Conservation (phyloP, 2,888 invertebrate genomes). For the Formica aserva region DNA sequence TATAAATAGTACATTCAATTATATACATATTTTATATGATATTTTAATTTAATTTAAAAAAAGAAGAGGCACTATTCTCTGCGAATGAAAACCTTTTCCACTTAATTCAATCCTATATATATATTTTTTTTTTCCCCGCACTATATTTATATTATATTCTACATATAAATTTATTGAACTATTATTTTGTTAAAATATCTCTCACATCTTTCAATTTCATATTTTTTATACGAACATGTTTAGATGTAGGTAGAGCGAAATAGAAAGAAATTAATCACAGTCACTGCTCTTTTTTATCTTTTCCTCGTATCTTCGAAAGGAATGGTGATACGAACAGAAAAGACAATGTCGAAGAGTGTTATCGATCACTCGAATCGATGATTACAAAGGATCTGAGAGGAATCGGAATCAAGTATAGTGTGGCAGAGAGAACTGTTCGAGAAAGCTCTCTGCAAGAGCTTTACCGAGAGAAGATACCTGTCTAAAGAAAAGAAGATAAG, state of each 20-base stretch:
- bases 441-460: neutral
- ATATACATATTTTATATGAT: neutral
- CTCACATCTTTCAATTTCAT: neutral
- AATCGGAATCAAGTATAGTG: neutral
- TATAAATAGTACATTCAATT: neutral
- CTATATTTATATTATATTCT: neutral
- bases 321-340: conserved; percentile 6
- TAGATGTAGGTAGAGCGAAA: neutral
- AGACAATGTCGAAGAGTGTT: conserved; percentile 12
- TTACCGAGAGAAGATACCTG: neutral
- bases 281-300: neutral
- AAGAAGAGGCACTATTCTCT: neutral
- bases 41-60: neutral
- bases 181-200: neutral
- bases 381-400: conserved; percentile 42
- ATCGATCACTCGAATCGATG: conserved; percentile 58
- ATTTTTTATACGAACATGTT: neutral
- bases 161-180: neutral
- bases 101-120: neutral
- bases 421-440: conserved; percentile 7
- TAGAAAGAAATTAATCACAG: neutral
- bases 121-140: neutral
- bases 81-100: neutral
- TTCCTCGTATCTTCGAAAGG: conserved; percentile 18
- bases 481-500: conserved; percentile 9